These are phyloP conservation scores for Elymnias hypermnestra DNA, from an alignment of 1,140 invertebrate species.

Conservation along the genomic window DNA sequence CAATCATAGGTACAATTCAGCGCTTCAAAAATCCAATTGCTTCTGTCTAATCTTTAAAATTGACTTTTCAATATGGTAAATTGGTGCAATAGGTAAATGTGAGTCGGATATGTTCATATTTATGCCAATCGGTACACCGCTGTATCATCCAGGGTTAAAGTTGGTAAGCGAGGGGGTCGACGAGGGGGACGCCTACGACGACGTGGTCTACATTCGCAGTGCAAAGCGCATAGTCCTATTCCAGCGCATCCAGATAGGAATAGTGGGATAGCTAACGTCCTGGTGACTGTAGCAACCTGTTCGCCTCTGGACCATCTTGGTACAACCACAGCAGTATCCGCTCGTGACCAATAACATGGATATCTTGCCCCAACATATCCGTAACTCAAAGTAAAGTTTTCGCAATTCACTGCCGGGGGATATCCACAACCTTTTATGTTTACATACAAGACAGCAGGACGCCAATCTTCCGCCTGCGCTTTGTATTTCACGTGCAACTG, in stretches of 20 bases:
- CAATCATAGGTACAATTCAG: neutral
- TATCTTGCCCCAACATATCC: constrained; percentile 86
- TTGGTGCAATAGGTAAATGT: constrained; percentile 32
- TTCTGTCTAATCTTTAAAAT: constrained; percentile 7
- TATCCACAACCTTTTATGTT: constrained; percentile 88
- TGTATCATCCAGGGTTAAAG: constrained; percentile 56
- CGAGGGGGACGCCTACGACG: constrained; percentile 61
- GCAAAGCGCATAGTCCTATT: constrained; percentile 88
- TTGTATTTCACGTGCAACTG: constrained; percentile 90
- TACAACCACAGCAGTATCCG: constrained; percentile 87
- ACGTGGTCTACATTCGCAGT: constrained; percentile 83
- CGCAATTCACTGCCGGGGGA: constrained; percentile 89
- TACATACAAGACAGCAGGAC: constrained; percentile 63
- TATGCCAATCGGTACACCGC: constrained; percentile 64
- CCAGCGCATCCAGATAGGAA: constrained; percentile 88
- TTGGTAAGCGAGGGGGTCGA: constrained; percentile 53
- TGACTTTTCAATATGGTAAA: constrained; percentile 25
- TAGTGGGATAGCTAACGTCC: constrained; percentile 88
- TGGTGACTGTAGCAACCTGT: constrained; percentile 86
- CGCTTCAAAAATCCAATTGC: constrained; percentile 2
- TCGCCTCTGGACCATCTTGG: constrained; percentile 87
- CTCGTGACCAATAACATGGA: constrained; percentile 89
- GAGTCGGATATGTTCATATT: constrained; percentile 25
- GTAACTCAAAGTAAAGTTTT: constrained; percentile 86
- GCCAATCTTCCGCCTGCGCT: constrained; percentile 53